Conservation (phyloP, 2,113 vertebrate species). For the Calyptomena viridis region DNA sequence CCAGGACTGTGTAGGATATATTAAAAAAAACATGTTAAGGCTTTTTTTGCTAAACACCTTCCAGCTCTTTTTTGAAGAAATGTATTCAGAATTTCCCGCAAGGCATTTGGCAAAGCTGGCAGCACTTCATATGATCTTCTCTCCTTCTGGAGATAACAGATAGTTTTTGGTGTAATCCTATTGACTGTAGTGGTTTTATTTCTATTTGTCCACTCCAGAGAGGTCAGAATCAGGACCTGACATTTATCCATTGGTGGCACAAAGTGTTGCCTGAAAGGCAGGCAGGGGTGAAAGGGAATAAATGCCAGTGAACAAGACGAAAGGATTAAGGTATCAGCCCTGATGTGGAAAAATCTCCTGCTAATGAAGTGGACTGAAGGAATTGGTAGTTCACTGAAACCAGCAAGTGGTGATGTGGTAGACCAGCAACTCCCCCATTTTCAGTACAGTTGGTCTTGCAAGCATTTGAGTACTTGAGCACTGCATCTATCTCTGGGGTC, state of each 20-base stretch:
- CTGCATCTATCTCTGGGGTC: not conserved
- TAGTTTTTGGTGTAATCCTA: not conserved
- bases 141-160: not conserved
- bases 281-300: not conserved
- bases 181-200: not conserved
- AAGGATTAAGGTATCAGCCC: not conserved
- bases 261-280: not conserved
- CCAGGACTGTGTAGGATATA: not conserved
- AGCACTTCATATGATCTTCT: not conserved
- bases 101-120: not conserved
- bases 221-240: not conserved
- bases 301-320: not conserved
- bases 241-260: not conserved
- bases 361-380: not conserved
- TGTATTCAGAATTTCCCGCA: not conserved
- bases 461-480: not conserved
- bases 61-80: not conserved
- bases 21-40: not conserved
- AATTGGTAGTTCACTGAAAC: not conserved
- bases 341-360: not conserved
- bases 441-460: not conserved
- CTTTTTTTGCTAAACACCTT: not conserved
- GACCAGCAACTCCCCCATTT: not conserved
- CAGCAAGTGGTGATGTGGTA: not conserved
- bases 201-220: not conserved